Conservation (phyloP, 1,140 invertebrate genomes). For the Maniola jurtina region DNA sequence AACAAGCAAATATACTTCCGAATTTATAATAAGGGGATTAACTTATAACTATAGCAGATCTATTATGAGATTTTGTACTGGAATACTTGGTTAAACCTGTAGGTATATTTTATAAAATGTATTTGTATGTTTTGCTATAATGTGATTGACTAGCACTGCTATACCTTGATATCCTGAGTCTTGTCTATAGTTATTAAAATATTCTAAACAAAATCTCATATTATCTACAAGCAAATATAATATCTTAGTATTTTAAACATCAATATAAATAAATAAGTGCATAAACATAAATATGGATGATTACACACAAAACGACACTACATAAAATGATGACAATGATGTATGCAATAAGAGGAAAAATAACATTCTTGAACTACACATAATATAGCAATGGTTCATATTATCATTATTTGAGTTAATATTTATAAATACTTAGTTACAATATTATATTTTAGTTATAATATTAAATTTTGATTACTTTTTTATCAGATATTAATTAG, state of each 20-base stretch:
- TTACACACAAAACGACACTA: conserved; percentile 6
- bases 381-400: conserved; percentile 1
- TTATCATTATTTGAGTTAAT: not conserved
- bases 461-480: not conserved
- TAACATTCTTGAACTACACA: not conserved
- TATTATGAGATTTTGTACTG: too few species aligned
- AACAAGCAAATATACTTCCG: too few species aligned
- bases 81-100: too few species aligned
- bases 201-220: too few species aligned
- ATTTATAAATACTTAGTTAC: not conserved
- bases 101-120: too few species aligned
- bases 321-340: conserved; percentile 4
- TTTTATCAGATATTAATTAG: not conserved
- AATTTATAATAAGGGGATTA: too few species aligned
- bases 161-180: too few species aligned
- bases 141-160: too few species aligned
- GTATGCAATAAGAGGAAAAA: not conserved
- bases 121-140: too few species aligned
- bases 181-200: too few species aligned
- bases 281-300: conserved; percentile 8
- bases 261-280: conserved; percentile 8
- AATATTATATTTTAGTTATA: not conserved
- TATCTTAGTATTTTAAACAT: not conserved
- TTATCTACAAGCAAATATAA: not conserved
- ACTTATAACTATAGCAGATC: too few species aligned